Evolutionary conservation across 2,797 vertebrate species (phyloP), one percentile per base, ranked within the genome.

Genomic region (Gallirallus australis): DNA sequence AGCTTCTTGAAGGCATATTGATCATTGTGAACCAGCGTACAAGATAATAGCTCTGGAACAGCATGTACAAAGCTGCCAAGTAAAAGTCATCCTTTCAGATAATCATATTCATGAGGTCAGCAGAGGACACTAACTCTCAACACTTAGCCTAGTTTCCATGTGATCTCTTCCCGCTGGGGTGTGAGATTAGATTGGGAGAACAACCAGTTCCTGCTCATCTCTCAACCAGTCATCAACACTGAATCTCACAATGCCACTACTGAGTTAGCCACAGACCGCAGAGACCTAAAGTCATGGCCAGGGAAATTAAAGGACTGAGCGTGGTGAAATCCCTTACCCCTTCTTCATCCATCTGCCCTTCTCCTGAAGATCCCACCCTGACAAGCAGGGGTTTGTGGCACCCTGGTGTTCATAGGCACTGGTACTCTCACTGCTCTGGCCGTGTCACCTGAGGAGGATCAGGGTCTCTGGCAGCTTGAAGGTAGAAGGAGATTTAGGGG

Each of bases 1-100:
- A 89, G 54, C 50, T 93, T 94, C 96, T 94, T 57, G 77, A 90
- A 93, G 64, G 68, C 53, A 33, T 94, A 92, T 90, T 89, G 94
- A 94, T 85, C 16, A 71, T 68, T 86, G 31, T 68, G 78, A 95
- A 91, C 54, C 40, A 82, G 45, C 1, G 1, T 59, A 54, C 63
- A 63, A 79, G 82, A 31, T 57, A 89, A 75, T 59, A 71, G 82
- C 45, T 45, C 57, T 79, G 66, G 66, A 94, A 90, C 53, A 94
- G 88, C 82, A 68, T 14, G 71, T 73, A 69, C 73, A 73, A 82
- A 86, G 64, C 80, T 82, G 73, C 70, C 81, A 80, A 82, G 78
- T 23, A 77, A 35, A 90, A 89, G 60, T 59, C 61, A 82, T 79
- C 85, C 53, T 31, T 94, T 90, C 68, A 73, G 77, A 89, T 89